phyloP scores from a whole-genome alignment of 2,888 invertebrate species.

The Prosapia bicincta region DNA sequence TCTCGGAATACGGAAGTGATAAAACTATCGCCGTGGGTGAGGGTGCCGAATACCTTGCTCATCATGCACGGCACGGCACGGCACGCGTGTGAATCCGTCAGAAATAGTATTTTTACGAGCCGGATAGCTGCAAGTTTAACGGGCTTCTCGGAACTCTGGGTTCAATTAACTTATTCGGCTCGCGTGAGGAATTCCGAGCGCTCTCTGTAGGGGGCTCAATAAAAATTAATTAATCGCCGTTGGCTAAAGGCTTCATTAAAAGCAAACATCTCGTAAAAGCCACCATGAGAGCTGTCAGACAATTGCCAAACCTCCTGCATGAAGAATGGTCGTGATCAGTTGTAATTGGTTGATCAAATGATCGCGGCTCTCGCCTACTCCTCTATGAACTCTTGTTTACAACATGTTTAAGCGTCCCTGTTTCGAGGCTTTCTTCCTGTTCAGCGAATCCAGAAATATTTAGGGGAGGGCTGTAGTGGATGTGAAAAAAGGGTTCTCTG shows the following conservation, averaged over 20 bases:
- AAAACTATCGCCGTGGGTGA: background rate
- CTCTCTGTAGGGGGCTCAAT: background rate
- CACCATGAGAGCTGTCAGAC: background rate
- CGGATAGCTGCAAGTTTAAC: background rate
- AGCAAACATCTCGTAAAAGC: background rate
- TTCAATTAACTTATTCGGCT: background rate
- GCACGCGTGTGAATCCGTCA: background rate
- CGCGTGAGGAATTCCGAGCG: background rate
- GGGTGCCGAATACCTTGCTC: background rate
- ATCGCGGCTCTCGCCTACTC: background rate
- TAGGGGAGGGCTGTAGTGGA: too few species aligned
- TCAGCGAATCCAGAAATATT: too few species aligned
- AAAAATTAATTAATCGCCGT: background rate
- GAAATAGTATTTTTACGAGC: background rate
- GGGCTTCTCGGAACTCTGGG: background rate
- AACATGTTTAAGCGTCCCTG: too few species aligned
- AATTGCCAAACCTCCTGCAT: background rate
- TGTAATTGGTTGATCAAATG: background rate
- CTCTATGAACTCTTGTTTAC: too few species aligned
- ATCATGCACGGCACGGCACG: background rate
- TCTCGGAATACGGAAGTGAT: background rate
- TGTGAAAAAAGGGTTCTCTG: too few species aligned
- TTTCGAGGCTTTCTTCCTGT: too few species aligned
- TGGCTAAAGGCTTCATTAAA: background rate
- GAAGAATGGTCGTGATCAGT: background rate